A percentile compares a stretch with the other conserved stretches of the same genome.
phyloP scores from a whole-genome alignment of 2,888 invertebrate genomes.

The Allacma fusca region DNA sequence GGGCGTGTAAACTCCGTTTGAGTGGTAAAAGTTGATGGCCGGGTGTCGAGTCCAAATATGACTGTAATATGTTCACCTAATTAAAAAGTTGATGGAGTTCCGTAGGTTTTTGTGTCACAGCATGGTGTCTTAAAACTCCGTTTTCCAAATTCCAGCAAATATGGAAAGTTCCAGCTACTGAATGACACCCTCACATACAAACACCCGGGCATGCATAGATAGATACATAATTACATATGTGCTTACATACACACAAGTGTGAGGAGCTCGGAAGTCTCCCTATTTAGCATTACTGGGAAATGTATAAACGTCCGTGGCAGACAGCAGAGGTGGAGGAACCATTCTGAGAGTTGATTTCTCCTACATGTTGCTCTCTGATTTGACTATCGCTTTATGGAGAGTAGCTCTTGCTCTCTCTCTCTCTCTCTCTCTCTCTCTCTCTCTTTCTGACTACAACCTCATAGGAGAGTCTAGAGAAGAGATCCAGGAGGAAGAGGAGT shows the following conservation, averaged over 20 bases:
- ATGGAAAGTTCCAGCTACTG: neutral
- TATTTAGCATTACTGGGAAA: too few relatives aligned
- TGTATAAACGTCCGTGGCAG: too few relatives aligned
- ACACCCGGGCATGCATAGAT: too few relatives aligned
- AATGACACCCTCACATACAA: neutral
- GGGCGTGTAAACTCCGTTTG: too few relatives aligned
- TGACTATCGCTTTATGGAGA: neutral
- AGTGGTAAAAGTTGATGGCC: too few relatives aligned
- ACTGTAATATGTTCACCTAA: constrained; percentile 36
- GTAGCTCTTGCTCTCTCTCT: too few relatives aligned
- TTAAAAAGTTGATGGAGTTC: constrained; percentile 39
- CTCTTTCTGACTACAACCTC: too few relatives aligned
- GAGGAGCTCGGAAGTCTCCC: too few relatives aligned
- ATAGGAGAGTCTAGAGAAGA: neutral
- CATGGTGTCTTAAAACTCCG: constrained; percentile 21
- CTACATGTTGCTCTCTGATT: constrained; percentile 28
- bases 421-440: too few relatives aligned
- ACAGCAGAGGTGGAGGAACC: too few relatives aligned
- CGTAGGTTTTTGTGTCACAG: constrained; percentile 13
- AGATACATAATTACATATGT: too few relatives aligned
- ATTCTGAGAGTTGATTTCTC: constrained; percentile 26
- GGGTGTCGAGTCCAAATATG: neutral
- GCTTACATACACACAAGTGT: too few relatives aligned
- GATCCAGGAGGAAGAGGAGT: neutral
- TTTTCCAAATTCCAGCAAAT: neutral